A percentile compares a stretch with the other conserved stretches of the same genome.
Evolutionary conservation across 2,113 vertebrate genomes (phyloP).

Genomic region (Paramisgurnus dabryanus): DNA sequence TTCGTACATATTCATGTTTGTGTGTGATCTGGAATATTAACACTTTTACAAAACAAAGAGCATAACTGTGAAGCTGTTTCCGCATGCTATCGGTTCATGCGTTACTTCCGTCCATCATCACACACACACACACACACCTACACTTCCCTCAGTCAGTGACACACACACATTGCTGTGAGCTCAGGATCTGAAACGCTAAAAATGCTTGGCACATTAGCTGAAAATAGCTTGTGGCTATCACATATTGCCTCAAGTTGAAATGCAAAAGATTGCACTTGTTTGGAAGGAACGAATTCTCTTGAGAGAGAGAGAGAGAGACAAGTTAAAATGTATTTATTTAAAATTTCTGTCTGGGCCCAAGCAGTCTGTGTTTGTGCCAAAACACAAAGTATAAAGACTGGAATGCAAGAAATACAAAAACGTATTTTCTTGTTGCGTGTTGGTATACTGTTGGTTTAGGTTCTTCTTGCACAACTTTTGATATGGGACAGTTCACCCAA

Average conservation of each 20-base stretch:
- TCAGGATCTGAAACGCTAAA: constrained; percentile 35
- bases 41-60: constrained; percentile 40
- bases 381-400: background rate
- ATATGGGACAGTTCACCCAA: background rate
- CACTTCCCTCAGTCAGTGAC: background rate
- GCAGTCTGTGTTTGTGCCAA: background rate
- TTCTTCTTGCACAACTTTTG: background rate
- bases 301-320: constrained; percentile 1
- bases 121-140: background rate
- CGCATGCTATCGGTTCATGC: background rate
- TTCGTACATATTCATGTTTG: background rate
- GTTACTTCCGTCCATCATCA: background rate
- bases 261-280: constrained; percentile 43
- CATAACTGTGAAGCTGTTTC: constrained; percentile 22
- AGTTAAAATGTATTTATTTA: constrained; percentile 22
- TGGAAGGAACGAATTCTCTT: constrained; percentile 16
- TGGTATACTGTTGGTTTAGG: background rate
- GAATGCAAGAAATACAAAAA: background rate
- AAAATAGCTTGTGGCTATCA: constrained; percentile 44
- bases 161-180: background rate
- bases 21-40: constrained; percentile 18
- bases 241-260: constrained; percentile 49
- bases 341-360: background rate
- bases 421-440: background rate
- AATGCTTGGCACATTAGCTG: constrained; percentile 39